Percentiles rank a stretch among this genome's conserved stretches.
Evolutionary conservation across 2,113 vertebrate genomes (phyloP).

Genomic region (Symphodus melops): DNA sequence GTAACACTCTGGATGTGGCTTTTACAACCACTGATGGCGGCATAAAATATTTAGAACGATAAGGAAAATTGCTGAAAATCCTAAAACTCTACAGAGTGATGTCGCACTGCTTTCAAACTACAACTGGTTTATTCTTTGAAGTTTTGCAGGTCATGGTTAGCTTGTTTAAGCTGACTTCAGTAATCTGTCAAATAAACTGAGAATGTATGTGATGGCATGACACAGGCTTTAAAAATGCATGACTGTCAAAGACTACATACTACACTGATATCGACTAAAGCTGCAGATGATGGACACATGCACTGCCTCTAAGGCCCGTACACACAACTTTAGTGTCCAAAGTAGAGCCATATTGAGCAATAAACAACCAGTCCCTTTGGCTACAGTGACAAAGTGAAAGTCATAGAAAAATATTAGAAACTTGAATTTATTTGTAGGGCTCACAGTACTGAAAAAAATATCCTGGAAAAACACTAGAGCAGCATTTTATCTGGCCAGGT

Average conservation of each 20-base stretch:
- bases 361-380: constrained; percentile 1
- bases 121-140: constrained; percentile 30
- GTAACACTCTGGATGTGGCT: constrained; percentile 49
- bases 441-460: background rate
- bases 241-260: constrained; percentile 6
- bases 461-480: background rate
- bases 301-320: background rate
- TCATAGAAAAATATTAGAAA: background rate
- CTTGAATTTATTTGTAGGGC: background rate
- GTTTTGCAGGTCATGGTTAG: background rate
- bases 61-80: constrained; percentile 62
- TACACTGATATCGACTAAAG: constrained; percentile 24
- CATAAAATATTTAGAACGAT: constrained; percentile 66
- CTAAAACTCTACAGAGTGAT: constrained; percentile 41
- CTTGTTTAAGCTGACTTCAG: constrained; percentile 6
- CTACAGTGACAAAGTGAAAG: background rate
- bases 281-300: constrained; percentile 18
- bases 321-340: background rate
- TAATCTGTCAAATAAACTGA: background rate
- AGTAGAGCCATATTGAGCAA: background rate
- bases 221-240: constrained; percentile 16
- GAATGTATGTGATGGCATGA: constrained; percentile 14
- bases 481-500: background rate
- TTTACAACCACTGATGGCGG: constrained; percentile 60
- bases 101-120: constrained; percentile 10